Evolutionary conservation across 2,888 invertebrate species (phyloP), one percentile per base, ranked within the genome.

Genomic region (Ochropacha duplaris): DNA sequence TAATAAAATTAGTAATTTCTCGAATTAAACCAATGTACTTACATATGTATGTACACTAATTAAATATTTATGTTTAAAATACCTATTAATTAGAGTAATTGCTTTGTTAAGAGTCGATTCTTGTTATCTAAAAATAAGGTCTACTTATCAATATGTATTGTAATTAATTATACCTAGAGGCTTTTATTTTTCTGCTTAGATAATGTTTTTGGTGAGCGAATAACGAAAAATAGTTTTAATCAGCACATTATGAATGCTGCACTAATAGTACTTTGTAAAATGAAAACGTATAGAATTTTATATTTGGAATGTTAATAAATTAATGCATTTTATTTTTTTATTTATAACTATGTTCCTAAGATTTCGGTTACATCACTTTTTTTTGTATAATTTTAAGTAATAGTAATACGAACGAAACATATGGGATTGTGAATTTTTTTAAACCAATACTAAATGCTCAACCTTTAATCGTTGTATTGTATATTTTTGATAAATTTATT

Each of bases 401-500:
- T n/a, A 36, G 44, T 44, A n/a, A 44, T 44, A 44, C 44, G 44
- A 44, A 44, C 44, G 44, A 44, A 44, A 19, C 16, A 44, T 44
- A 44, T 44, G 44, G 44, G n/a, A 44, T 44, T 44, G 44, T 19
- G 57, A 60, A 59, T 59, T 58, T 44, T n/a, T 49, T 12, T 57
- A 52, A 19, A 59, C 61, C 60, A 56, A 55, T 39, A 52, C 61
- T 57, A 54, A 62, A 68, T 71, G 71, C 69, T 74, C 74, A 44
- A 44, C 44, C 44, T n/a, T 16, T 16, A 72, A 68, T 67, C 62
- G 56, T 67, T 68, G 50, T 44, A 44, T 44, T 44, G 44, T 44
- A 72, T 73, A 73, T 73, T 73, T 74, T 73, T 72, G 72, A 72
- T 71, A 72, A 59, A 72, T 73, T 72, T 62, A 61, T 66, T 69